Percentiles rank a stretch among this genome's conserved stretches.
phyloP scores from a whole-genome alignment of 2,797 vertebrate genomes.

The Danio albolineatus region DNA sequence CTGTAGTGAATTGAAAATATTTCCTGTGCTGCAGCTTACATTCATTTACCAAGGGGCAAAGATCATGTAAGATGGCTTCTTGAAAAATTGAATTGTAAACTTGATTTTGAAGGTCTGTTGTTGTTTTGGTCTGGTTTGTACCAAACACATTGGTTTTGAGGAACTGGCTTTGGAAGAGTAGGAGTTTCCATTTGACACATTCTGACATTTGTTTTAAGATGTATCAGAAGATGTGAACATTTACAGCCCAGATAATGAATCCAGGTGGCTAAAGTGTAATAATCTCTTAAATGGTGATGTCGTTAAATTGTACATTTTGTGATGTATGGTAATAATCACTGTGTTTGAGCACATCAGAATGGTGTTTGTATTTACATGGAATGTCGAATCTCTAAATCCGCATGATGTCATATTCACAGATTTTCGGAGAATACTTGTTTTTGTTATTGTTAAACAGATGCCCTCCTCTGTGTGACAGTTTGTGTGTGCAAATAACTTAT shows the following conservation, averaged over 20 bases:
- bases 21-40: not conserved
- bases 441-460: conserved; percentile 14
- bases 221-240: not conserved
- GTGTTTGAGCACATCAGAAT: conserved; percentile 2
- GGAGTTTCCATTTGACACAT: not conserved
- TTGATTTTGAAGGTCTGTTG: too few species aligned
- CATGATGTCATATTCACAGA: conserved; percentile 18
- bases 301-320: not conserved
- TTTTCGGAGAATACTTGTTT: conserved; percentile 1
- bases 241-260: not conserved
- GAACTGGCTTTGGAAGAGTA: not conserved
- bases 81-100: not conserved
- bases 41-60: not conserved
- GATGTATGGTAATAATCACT: not conserved
- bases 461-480: not conserved
- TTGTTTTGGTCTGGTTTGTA: not conserved
- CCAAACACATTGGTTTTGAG: not conserved
- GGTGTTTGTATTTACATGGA: conserved; percentile 8
- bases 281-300: not conserved
- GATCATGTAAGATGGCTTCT: not conserved
- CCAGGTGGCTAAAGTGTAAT: not conserved
- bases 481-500: not conserved
- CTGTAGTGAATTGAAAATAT: not conserved
- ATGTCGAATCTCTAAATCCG: conserved; percentile 1
- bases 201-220: not conserved